Conservation (phyloP, 2,797 vertebrate species). For the Benthosema pterotum region DNA sequence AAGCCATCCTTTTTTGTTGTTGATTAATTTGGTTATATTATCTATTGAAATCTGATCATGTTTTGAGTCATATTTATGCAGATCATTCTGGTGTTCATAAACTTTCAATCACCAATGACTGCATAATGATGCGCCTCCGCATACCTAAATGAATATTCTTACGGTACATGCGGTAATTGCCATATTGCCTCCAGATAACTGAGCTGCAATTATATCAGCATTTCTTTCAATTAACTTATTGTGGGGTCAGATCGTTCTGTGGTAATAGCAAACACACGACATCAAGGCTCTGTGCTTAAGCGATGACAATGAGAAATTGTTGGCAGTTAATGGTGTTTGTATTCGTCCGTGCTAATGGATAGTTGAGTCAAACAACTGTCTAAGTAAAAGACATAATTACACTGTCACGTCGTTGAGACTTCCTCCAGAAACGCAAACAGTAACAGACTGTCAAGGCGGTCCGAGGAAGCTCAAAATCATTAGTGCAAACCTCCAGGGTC, state of each 20-base stretch:
- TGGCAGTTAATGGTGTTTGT: constrained; percentile 33
- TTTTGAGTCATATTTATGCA: no score
- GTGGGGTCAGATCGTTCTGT: background rate
- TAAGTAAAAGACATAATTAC: constrained; percentile 35
- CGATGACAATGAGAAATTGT: constrained; percentile 24
- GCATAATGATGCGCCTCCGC: no score
- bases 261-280: background rate
- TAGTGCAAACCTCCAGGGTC: constrained; percentile 25
- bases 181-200: no score
- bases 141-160: no score
- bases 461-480: constrained; percentile 44
- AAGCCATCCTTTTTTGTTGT: no score
- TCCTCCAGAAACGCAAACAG: constrained; percentile 44
- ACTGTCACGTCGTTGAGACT: constrained; percentile 44
- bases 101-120: no score
- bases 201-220: no score
- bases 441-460: constrained; percentile 20
- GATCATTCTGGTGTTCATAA: no score
- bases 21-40: no score
- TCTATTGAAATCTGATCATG: no score
- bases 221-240: no score
- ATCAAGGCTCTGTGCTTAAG: background rate
- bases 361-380: constrained; percentile 45
- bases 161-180: no score
- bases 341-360: constrained; percentile 27